Evolutionary conservation across 2,797 vertebrate species (phyloP).

Genomic region (Chelonia mydas): DNA sequence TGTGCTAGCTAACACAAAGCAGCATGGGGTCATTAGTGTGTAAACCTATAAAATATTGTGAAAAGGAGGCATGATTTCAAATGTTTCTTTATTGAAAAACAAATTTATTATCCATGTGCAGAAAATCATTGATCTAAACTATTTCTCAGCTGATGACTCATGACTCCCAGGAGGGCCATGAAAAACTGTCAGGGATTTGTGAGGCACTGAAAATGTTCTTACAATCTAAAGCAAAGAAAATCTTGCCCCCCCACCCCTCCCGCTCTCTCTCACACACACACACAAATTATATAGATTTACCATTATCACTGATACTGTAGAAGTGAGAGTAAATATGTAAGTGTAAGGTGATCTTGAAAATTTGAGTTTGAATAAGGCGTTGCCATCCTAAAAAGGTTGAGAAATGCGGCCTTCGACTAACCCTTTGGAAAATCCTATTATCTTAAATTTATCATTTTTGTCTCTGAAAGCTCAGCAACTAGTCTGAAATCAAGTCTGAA

Average conservation of each 20-base stretch:
- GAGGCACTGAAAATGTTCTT: slow-evolving; percentile 46
- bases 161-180: background rate
- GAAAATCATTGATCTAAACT: background rate
- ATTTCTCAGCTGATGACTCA: slow-evolving; percentile 15
- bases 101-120: background rate
- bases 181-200: slow-evolving; percentile 14
- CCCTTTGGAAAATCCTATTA: too few relatives aligned
- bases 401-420: too few relatives aligned
- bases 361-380: too few relatives aligned
- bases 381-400: too few relatives aligned
- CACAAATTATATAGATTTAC: background rate
- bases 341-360: too few relatives aligned
- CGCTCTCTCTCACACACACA: background rate
- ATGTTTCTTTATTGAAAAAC: background rate
- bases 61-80: background rate
- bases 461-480: background rate
- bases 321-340: too few relatives aligned
- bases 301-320: too few relatives aligned
- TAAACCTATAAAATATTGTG: background rate
- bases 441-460: background rate
- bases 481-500: background rate
- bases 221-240: slow-evolving; percentile 11
- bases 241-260: background rate
- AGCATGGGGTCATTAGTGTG: background rate
- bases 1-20: background rate